Conservation (phyloP, 2,113 vertebrate genomes). For the Macquaria australasica region DNA sequence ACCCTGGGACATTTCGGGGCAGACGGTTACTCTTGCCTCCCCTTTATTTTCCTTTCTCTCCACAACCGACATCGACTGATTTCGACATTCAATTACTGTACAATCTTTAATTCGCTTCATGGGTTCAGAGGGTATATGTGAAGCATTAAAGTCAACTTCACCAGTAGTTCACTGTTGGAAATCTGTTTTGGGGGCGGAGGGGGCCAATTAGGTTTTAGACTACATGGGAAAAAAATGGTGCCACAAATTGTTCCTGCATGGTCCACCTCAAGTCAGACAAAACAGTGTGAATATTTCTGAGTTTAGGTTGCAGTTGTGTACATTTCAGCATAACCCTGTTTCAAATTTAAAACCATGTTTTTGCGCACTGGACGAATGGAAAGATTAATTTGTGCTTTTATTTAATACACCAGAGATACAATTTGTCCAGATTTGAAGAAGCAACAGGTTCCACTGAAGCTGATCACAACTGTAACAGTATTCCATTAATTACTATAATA, state of each 20-base stretch:
- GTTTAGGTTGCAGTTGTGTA: not conserved
- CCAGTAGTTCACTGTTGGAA: not conserved
- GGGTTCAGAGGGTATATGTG: not conserved
- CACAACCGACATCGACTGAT: no score
- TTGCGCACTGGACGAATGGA: not conserved
- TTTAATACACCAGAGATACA: not conserved
- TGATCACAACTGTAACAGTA: not conserved
- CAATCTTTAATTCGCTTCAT: not conserved
- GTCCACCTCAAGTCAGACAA: not conserved
- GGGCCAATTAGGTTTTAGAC: not conserved
- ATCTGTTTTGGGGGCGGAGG: not conserved
- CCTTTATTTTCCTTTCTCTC: not conserved
- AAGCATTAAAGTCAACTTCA: not conserved
- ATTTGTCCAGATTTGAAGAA: not conserved
- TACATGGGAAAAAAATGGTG: not conserved
- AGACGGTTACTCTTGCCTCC: not conserved
- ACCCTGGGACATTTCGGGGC: not conserved
- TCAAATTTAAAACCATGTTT: not conserved
- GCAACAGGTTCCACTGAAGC: conserved; percentile 4
- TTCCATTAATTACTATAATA: not conserved
- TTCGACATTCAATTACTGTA: not conserved
- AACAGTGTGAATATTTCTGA: not conserved
- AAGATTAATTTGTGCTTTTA: not conserved
- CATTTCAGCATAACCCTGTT: not conserved
- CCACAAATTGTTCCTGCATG: not conserved